A percentile compares a stretch with the other conserved stretches of the same genome.
Evolutionary conservation across 1,140 invertebrate species (phyloP).

Genomic region (Wasmannia auropunctata): DNA sequence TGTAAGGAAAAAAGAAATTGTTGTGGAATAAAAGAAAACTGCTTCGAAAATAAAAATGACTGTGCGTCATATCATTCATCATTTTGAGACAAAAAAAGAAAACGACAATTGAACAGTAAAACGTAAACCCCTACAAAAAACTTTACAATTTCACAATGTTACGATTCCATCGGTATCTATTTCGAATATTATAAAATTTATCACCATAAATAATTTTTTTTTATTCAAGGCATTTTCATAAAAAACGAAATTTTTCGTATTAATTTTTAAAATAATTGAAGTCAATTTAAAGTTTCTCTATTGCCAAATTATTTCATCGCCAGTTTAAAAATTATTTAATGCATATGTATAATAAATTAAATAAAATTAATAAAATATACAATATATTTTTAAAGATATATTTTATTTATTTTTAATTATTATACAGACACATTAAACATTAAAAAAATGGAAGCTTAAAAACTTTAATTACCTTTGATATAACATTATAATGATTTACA

Average conservation of each 20-base stretch:
- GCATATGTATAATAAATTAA: background rate
- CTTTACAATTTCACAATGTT: background rate
- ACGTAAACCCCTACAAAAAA: background rate
- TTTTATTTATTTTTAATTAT: too few relatives aligned
- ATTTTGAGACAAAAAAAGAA: background rate
- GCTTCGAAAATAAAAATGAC: background rate
- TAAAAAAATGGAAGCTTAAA: background rate
- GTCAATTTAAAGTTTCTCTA: too few relatives aligned
- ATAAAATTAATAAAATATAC: background rate
- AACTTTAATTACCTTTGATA: background rate
- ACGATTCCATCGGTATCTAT: background rate
- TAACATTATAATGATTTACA: background rate
- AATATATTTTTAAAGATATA: background rate
- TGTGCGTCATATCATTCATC: background rate
- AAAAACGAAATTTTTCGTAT: background rate
- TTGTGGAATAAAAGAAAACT: background rate
- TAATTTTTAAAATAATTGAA: background rate
- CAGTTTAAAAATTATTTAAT: background rate
- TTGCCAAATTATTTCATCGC: background rate
- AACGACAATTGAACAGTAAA: background rate
- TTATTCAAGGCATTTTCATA: background rate
- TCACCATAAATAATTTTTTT: background rate
- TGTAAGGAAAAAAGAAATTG: background rate
- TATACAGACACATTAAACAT: too few relatives aligned
- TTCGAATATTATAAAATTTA: slow-evolving; percentile 1